Evolutionary conservation across 2,888 invertebrate species (phyloP).

Genomic region (Drosophila differens): DNA sequence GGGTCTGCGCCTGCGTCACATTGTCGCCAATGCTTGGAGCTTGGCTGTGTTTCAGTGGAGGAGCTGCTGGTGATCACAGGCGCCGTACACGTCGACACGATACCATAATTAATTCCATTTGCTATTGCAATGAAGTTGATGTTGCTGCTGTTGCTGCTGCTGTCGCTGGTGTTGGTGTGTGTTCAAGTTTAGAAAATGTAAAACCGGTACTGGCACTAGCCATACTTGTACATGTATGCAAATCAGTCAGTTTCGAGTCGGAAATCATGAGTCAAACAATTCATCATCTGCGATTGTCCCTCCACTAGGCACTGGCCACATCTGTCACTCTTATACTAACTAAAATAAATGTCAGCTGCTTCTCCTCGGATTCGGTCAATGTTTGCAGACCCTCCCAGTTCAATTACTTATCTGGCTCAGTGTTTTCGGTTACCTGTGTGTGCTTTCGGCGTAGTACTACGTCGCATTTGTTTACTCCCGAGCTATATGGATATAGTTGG

Average conservation of each 20-base stretch:
- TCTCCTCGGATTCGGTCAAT: constrained; percentile 9
- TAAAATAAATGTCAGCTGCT: constrained; percentile 2
- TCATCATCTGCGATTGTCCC: constrained; percentile 57
- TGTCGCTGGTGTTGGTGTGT: constrained; percentile 17
- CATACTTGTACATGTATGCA: constrained; percentile 81
- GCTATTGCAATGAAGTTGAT: constrained; percentile 51
- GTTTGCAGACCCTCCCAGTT: constrained; percentile 7
- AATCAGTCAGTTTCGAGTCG: constrained; percentile 66
- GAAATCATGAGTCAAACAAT: constrained; percentile 78
- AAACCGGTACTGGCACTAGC: constrained; percentile 74
- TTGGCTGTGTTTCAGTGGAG: constrained; percentile 15
- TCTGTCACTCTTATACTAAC: constrained; percentile 29
- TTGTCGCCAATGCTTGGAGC: constrained; percentile 35
- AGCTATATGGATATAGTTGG: constrained; percentile 14
- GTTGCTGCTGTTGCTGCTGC: constrained; percentile 29
- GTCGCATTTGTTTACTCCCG: constrained; percentile 32
- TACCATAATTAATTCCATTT: constrained; percentile 69
- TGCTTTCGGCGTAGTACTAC: background rate
- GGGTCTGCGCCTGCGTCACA: constrained; percentile 15
- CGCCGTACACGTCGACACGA: constrained; percentile 61
- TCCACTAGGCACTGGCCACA: constrained; percentile 16
- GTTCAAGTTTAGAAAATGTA: constrained; percentile 76
- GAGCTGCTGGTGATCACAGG: constrained; percentile 41
- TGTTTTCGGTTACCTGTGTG: background rate
- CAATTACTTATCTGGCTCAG: constrained; percentile 8